Conservation (phyloP, 2,113 vertebrate species). For the Chauna torquata region DNA sequence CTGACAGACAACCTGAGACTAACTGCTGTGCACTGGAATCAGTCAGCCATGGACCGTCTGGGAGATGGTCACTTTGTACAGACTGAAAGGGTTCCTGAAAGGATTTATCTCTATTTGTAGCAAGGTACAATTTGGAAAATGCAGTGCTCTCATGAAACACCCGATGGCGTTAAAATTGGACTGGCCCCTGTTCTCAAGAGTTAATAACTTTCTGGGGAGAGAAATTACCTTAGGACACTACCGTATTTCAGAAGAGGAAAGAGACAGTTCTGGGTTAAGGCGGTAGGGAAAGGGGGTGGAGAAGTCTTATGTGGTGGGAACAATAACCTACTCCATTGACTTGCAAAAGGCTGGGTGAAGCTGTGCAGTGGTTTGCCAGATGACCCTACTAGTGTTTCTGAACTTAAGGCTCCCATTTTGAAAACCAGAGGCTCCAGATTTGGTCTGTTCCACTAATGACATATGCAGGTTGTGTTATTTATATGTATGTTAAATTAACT, state of each 20-base stretch:
- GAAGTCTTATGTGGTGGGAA: not conserved
- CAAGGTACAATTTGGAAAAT: not conserved
- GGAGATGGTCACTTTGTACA: not conserved
- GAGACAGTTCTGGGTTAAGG: not conserved
- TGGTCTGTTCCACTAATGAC: not conserved
- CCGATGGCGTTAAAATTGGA: not conserved
- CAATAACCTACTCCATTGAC: not conserved
- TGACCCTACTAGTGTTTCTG: not conserved
- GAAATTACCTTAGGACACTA: not conserved
- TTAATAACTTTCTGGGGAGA: not conserved
- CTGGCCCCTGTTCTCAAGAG: not conserved
- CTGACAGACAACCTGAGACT: not conserved
- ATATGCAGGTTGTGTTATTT: slow-evolving; percentile 16
- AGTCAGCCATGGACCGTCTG: not conserved
- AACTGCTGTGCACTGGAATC: not conserved
- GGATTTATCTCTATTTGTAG: not conserved
- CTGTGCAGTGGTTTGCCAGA: not conserved
- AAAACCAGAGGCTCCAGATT: not conserved
- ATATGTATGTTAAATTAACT: slow-evolving; percentile 30
- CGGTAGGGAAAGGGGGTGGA: not conserved
- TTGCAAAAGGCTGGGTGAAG: not conserved
- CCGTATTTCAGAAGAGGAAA: not conserved
- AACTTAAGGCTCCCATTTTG: not conserved
- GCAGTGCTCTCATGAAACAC: not conserved
- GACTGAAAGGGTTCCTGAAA: not conserved